phyloP scores from a whole-genome alignment of 2,888 invertebrate species.

The Yponomeuta sedellus region DNA sequence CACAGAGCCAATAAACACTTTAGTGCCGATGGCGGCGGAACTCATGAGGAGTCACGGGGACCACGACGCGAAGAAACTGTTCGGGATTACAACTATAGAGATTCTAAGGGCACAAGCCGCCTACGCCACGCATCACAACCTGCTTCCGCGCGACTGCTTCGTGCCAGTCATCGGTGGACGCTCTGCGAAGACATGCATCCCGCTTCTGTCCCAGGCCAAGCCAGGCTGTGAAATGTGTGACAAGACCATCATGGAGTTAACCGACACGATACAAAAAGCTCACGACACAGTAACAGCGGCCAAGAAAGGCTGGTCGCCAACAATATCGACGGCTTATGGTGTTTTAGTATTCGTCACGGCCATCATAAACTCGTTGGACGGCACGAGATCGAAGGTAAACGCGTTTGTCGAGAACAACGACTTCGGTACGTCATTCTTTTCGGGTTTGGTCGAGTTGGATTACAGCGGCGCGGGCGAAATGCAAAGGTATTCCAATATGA shows the following conservation, averaged over 20 bases:
- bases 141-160: constrained; percentile 79
- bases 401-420: constrained; percentile 58
- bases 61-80: constrained; percentile 78
- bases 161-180: constrained; percentile 89
- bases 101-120: constrained; percentile 85
- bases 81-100: constrained; percentile 86
- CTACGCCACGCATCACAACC: constrained; percentile 78
- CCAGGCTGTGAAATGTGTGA: constrained; percentile 70
- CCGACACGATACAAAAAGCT: constrained; percentile 68
- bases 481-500: constrained; percentile 39
- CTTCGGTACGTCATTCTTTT: constrained; percentile 53
- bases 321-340: constrained; percentile 81
- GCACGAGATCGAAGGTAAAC: constrained; percentile 34
- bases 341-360: constrained; percentile 76
- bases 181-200: constrained; percentile 83
- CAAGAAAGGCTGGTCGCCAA: constrained; percentile 75
- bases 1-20: constrained; percentile 62
- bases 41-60: constrained; percentile 50
- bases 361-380: constrained; percentile 67
- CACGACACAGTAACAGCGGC: constrained; percentile 79
- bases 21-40: constrained; percentile 65
- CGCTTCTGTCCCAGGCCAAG: constrained; percentile 83
- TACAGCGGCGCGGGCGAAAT: constrained; percentile 42
- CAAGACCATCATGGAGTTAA: constrained; percentile 53
- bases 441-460: constrained; percentile 43